Evolutionary conservation across 1,140 invertebrate genomes (phyloP).

Genomic region (Hetaerina americana): DNA sequence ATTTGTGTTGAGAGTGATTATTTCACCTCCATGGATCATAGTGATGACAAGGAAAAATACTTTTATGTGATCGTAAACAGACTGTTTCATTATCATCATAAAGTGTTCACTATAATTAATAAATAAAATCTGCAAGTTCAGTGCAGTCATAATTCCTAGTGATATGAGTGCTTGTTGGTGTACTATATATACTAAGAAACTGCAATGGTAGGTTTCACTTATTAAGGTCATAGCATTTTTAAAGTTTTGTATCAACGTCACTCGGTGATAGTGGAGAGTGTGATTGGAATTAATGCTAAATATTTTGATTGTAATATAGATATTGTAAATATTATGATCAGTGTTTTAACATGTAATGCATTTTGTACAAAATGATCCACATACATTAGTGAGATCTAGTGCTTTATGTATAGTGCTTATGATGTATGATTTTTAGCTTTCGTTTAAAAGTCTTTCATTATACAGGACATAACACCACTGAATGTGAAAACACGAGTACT

Average conservation of each 20-base stretch:
- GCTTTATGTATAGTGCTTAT: neutral
- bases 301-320: slow-evolving; percentile 4
- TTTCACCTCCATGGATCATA: slow-evolving; percentile 1
- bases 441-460: neutral
- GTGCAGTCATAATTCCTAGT: slow-evolving; percentile 1
- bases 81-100: neutral
- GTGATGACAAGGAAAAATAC: neutral
- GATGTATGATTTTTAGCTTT: neutral
- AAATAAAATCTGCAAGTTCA: neutral
- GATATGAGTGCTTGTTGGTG: slow-evolving; percentile 8
- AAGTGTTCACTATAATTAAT: slow-evolving; percentile 6
- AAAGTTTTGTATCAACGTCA: slow-evolving; percentile 9
- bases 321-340: slow-evolving; percentile 13
- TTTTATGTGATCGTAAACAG: neutral
- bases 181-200: slow-evolving; percentile 2
- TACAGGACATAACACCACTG: neutral
- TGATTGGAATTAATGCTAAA: neutral
- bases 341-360: slow-evolving; percentile 8
- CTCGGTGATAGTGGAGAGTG: neutral
- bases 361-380: slow-evolving; percentile 11
- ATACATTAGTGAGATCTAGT: neutral
- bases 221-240: slow-evolving; percentile 2
- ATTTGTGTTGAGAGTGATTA: neutral
- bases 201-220: slow-evolving; percentile 7
- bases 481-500: neutral